Conservation (phyloP, 2,113 vertebrate genomes). For the Notechis scutatus region DNA sequence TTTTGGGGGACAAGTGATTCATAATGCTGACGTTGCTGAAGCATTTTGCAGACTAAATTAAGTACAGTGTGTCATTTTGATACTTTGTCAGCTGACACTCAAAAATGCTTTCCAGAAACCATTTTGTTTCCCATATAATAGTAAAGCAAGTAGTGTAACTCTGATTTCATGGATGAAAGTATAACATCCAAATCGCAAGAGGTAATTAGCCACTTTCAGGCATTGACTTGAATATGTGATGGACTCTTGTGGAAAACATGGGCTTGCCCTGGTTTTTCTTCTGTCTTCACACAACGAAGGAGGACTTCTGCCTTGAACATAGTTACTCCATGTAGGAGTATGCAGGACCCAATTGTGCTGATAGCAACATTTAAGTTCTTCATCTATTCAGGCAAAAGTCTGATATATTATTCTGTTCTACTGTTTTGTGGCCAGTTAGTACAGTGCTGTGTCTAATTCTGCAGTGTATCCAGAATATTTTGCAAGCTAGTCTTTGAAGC, state of each 20-base stretch:
- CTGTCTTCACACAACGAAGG: not conserved
- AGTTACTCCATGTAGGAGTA: not conserved
- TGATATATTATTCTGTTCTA: not conserved
- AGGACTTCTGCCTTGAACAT: not conserved
- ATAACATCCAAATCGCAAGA: not conserved
- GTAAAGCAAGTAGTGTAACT: not conserved
- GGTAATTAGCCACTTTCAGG: not conserved
- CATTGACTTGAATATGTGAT: not conserved
- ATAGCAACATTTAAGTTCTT: not conserved
- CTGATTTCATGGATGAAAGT: not conserved
- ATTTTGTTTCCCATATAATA: not conserved
- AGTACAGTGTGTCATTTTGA: not conserved
- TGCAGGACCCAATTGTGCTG: not conserved
- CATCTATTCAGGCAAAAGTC: not conserved
- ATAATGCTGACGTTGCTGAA: not conserved
- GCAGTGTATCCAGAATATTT: not conserved
- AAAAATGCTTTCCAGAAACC: not conserved
- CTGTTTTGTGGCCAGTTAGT: not conserved
- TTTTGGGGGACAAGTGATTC: not conserved
- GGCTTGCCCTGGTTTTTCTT: not conserved
- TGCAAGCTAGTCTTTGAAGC: not conserved
- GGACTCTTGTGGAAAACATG: not conserved
- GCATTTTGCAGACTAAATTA: constrained; percentile 29
- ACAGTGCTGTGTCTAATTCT: not conserved
- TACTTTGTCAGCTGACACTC: not conserved